Conservation (phyloP, 2,113 vertebrate species). For the Aramus guarauna region DNA sequence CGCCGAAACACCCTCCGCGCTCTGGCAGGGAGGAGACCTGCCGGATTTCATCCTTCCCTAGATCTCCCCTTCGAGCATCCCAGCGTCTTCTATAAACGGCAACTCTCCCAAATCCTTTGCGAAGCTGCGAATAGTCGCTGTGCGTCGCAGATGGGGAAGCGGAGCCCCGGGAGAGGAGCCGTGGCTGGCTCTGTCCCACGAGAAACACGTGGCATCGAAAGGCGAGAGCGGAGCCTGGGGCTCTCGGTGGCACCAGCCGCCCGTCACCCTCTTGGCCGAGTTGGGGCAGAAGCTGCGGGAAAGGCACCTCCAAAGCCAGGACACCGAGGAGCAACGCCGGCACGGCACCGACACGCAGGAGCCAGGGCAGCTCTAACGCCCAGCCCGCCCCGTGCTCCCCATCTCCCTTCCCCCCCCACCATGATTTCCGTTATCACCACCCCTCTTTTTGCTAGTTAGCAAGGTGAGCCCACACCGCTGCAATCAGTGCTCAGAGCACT, state of each 20-base stretch:
- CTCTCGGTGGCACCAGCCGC: rapidly evolving
- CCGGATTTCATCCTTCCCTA: not conserved
- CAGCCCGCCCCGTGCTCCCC: not conserved
- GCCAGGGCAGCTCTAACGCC: not conserved
- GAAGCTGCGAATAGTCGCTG: not conserved
- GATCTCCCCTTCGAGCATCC: not conserved
- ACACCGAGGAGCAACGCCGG: not conserved
- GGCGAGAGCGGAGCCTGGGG: not conserved
- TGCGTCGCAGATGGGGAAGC: not conserved
- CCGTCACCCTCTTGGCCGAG: not conserved
- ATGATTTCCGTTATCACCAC: rapidly evolving
- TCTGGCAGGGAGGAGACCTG: not conserved
- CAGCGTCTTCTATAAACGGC: not conserved
- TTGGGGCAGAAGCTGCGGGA: not conserved
- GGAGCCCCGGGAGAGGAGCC: not conserved
- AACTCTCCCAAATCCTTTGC: not conserved
- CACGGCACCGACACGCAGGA: rapidly evolving
- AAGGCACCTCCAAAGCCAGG: not conserved
- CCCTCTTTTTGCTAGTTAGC: not conserved
- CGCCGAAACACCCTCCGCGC: rapidly evolving
- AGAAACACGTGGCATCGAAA: not conserved
- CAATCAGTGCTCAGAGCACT: not conserved
- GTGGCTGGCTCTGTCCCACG: not conserved
- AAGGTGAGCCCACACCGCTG: rapidly evolving
- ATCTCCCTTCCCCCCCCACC: not conserved